These are phyloP conservation scores for Drosophila rubida DNA, from an alignment of 2,888 invertebrate genomes.

Conservation along the genomic window DNA sequence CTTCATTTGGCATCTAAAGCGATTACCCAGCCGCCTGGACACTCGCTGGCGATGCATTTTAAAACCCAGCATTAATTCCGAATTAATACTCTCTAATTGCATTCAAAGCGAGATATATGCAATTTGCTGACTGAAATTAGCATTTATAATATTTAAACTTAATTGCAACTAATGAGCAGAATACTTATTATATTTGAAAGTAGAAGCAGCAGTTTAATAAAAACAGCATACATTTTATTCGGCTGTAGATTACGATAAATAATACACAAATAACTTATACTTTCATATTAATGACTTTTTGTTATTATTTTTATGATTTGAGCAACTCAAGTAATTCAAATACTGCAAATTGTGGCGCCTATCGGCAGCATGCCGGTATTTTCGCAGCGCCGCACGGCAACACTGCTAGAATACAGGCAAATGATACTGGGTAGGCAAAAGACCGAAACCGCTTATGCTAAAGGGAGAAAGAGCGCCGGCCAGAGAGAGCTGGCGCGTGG, in stretches of 20 bases:
- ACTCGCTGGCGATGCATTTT: conserved; percentile 21
- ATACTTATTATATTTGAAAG: not conserved
- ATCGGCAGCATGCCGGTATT: conserved; percentile 13
- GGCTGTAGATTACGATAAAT: no score
- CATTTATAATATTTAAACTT: no score
- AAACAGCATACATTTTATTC: no score
- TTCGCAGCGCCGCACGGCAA: conserved; percentile 53
- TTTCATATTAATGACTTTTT: no score
- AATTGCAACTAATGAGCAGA: not conserved
- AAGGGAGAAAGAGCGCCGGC: not conserved
- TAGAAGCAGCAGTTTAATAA: no score
- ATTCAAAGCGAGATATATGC: not conserved
- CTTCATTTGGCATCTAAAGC: conserved; percentile 51
- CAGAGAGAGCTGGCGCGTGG: not conserved
- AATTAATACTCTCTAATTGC: not conserved
- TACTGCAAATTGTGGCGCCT: conserved; percentile 36
- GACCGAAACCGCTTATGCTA: not conserved
- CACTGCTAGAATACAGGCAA: conserved; percentile 36
- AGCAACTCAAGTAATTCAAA: no score
- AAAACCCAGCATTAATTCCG: conserved; percentile 21
- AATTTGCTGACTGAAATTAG: not conserved
- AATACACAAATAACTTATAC: no score
- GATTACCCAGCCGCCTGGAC: conserved; percentile 25
- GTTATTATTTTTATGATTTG: no score
- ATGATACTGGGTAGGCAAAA: conserved; percentile 46